A percentile compares a stretch with the other conserved stretches of the same genome.
These are phyloP conservation scores for Anastrepha ludens DNA, from an alignment of 1,140 invertebrate genomes.

Conservation along the genomic window DNA sequence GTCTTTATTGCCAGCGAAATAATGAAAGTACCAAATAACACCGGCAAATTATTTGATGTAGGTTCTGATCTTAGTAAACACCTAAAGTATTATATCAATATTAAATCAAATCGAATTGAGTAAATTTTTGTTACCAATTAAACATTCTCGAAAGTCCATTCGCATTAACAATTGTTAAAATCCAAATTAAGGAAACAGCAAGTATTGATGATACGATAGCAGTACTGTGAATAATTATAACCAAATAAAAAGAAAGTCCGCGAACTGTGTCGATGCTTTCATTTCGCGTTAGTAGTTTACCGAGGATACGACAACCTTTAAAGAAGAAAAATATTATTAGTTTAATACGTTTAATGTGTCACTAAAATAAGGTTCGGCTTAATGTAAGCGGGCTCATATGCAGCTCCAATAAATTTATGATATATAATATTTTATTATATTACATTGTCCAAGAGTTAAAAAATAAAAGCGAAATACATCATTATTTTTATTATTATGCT, in stretches of 20 bases:
- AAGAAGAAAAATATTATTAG: neutral
- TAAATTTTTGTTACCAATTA: slow-evolving; percentile 55
- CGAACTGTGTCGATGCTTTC: slow-evolving; percentile 60
- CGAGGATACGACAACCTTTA: slow-evolving; percentile 65
- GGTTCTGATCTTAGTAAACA: slow-evolving; percentile 55
- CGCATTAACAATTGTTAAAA: slow-evolving; percentile 62
- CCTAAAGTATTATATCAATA: neutral
- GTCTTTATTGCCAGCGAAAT: slow-evolving; percentile 67
- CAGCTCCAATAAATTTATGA: no score
- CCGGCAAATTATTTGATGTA: slow-evolving; percentile 65
- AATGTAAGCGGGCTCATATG: no score
- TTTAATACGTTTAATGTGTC: neutral
- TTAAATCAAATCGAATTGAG: neutral
- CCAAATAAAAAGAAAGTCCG: slow-evolving; percentile 65
- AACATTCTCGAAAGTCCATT: slow-evolving; percentile 64
- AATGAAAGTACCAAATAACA: slow-evolving; percentile 69
- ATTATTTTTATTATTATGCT: no score
- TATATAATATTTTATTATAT: no score
- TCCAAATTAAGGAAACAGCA: slow-evolving; percentile 61
- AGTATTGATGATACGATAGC: slow-evolving; percentile 65
- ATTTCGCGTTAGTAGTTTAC: slow-evolving; percentile 61
- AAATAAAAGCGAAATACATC: no score
- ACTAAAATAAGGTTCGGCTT: no score
- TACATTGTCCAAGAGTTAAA: no score
- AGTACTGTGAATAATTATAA: slow-evolving; percentile 65